phyloP scores from a whole-genome alignment of 2,797 vertebrate genomes.

The Hybognathus amarus region DNA sequence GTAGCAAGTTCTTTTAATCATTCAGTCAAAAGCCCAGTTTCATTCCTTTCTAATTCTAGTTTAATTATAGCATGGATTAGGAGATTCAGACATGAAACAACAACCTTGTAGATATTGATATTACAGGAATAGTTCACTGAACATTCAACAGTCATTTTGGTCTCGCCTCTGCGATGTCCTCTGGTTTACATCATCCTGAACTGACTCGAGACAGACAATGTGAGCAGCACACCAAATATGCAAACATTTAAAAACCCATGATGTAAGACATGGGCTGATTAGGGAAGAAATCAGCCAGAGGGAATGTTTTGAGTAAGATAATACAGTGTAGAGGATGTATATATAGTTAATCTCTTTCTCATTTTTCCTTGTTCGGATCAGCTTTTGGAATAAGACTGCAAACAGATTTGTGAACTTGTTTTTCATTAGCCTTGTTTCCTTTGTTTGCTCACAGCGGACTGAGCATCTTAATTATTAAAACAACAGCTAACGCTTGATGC shows the following conservation, averaged over 20 bases:
- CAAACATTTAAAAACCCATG: conserved; percentile 27
- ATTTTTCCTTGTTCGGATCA: neutral
- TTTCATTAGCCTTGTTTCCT: neutral
- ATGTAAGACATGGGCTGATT: conserved; percentile 21
- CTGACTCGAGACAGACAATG: neutral
- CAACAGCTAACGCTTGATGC: conserved; percentile 62
- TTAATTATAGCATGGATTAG: neutral
- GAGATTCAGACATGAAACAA: conserved; percentile 10
- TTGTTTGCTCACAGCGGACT: conserved; percentile 26
- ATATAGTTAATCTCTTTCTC: conserved; percentile 2
- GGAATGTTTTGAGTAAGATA: neutral
- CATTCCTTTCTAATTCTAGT: neutral
- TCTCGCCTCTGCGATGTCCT: conserved; percentile 33
- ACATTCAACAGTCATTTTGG: conserved; percentile 21
- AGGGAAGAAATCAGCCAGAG: neutral
- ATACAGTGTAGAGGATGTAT: neutral
- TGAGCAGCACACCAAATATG: conserved; percentile 23
- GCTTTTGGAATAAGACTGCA: neutral
- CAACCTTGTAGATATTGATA: conserved; percentile 12
- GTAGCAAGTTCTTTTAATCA: too few relatives aligned
- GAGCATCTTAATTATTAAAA: conserved; percentile 78
- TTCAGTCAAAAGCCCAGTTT: neutral
- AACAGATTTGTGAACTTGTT: conserved; percentile 5
- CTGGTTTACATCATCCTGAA: conserved; percentile 48
- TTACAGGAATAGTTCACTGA: neutral